Evolutionary conservation across 2,888 invertebrate genomes (phyloP).

Genomic region (Ornithoptera alexandrae): DNA sequence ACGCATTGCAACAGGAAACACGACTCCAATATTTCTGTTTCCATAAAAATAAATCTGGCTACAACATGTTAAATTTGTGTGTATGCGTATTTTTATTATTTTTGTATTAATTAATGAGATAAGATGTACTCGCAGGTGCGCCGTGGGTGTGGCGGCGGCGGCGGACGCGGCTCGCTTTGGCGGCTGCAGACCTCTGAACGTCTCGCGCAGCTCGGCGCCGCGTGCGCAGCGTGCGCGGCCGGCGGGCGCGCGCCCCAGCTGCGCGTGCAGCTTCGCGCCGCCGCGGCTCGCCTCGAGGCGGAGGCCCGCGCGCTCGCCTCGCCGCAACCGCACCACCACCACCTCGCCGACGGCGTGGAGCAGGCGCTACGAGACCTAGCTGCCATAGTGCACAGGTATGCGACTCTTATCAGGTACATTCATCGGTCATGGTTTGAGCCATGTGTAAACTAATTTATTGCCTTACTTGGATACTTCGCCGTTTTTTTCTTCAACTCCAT

Average conservation of each 20-base stretch:
- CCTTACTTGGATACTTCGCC: too few species aligned
- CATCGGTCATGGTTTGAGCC: background rate
- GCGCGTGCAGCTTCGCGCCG: slow-evolving; percentile 90
- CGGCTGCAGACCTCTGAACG: slow-evolving; percentile 71
- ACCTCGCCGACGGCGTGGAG: slow-evolving; percentile 56
- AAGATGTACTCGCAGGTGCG: slow-evolving; percentile 42
- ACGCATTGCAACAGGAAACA: too few species aligned
- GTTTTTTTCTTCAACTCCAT: too few species aligned
- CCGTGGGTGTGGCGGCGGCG: slow-evolving; percentile 47
- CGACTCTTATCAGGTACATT: background rate
- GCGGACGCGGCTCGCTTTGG: slow-evolving; percentile 68
- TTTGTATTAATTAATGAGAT: background rate
- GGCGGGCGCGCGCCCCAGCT: slow-evolving; percentile 92
- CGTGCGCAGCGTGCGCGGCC: slow-evolving; percentile 91
- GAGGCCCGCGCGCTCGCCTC: slow-evolving; percentile 62
- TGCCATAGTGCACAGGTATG: slow-evolving; percentile 84
- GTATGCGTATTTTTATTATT: too few species aligned
- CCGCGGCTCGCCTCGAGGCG: slow-evolving; percentile 56
- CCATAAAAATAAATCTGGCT: too few species aligned
- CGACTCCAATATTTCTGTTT: too few species aligned
- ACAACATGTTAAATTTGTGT: too few species aligned
- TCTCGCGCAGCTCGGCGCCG: slow-evolving; percentile 87
- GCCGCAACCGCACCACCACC: slow-evolving; percentile 61
- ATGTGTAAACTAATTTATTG: too few species aligned
- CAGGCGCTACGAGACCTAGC: slow-evolving; percentile 81